Evolutionary conservation across 2,113 vertebrate genomes (phyloP).

Genomic region (Ctenodactylus gundi): DNA sequence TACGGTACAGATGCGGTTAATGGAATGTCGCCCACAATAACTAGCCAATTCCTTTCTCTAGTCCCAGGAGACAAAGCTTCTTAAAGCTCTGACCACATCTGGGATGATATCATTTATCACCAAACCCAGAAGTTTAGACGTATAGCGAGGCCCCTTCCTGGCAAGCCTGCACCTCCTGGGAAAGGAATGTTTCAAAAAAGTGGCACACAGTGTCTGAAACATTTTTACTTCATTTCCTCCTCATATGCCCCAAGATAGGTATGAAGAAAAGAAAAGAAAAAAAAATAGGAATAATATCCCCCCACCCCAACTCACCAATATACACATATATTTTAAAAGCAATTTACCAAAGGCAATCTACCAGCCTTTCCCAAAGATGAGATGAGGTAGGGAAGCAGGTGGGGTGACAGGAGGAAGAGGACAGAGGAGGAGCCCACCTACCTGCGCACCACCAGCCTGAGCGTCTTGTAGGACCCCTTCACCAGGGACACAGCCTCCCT

Average conservation of each 20-base stretch:
- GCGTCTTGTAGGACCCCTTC: constrained; percentile 93
- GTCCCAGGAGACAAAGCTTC: constrained; percentile 10
- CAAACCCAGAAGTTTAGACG: background rate
- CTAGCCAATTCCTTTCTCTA: constrained; percentile 22
- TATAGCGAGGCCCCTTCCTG: background rate
- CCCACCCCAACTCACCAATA: no score
- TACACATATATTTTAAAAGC: background rate
- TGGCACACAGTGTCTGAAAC: background rate
- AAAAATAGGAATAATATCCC: background rate
- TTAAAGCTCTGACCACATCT: background rate
- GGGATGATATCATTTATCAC: background rate
- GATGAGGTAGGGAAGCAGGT: background rate
- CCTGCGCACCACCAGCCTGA: constrained; percentile 93
- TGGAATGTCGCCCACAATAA: background rate
- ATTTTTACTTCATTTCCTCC: background rate
- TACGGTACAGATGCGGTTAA: background rate
- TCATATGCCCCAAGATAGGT: background rate
- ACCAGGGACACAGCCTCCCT: constrained; percentile 94
- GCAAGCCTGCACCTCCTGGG: background rate
- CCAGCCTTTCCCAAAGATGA: background rate
- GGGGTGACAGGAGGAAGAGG: background rate
- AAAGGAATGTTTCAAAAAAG: background rate
- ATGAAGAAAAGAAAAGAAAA: background rate
- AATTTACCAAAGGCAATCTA: background rate
- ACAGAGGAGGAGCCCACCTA: constrained; percentile 68